These are phyloP conservation scores for Calephelis perditalis DNA, from an alignment of 2,888 invertebrate genomes.

Conservation along the genomic window DNA sequence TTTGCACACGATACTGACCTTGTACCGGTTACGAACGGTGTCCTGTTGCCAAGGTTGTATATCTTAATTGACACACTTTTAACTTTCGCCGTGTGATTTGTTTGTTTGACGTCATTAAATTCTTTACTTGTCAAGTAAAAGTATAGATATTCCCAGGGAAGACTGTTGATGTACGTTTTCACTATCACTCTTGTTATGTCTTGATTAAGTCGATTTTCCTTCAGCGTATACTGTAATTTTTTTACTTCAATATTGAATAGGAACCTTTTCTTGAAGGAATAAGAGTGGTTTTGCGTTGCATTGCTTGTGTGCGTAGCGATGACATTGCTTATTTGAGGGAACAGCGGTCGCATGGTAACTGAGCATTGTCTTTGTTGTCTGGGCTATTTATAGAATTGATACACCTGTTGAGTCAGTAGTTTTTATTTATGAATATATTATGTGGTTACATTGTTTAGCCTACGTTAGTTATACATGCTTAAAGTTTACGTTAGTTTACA, in stretches of 20 bases:
- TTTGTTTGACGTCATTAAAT: not conserved
- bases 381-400: not conserved
- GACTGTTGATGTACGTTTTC: not conserved
- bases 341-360: too few species aligned
- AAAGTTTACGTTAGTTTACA: not conserved
- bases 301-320: too few species aligned
- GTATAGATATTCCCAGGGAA: not conserved
- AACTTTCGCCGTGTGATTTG: not conserved
- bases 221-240: too few species aligned
- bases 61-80: not conserved
- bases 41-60: not conserved
- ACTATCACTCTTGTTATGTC: not conserved
- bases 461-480: too few species aligned
- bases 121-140: too few species aligned
- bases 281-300: too few species aligned
- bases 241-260: too few species aligned
- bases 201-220: too few species aligned
- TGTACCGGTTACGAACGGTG: not conserved
- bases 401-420: not conserved
- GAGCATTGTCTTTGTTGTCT: too few species aligned
- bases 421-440: not conserved
- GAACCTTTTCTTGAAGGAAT: too few species aligned
- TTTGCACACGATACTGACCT: not conserved
- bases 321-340: too few species aligned
- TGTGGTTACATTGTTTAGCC: not conserved